phyloP scores from a whole-genome alignment of 2,797 vertebrate species.

The Australoheros facetus region DNA sequence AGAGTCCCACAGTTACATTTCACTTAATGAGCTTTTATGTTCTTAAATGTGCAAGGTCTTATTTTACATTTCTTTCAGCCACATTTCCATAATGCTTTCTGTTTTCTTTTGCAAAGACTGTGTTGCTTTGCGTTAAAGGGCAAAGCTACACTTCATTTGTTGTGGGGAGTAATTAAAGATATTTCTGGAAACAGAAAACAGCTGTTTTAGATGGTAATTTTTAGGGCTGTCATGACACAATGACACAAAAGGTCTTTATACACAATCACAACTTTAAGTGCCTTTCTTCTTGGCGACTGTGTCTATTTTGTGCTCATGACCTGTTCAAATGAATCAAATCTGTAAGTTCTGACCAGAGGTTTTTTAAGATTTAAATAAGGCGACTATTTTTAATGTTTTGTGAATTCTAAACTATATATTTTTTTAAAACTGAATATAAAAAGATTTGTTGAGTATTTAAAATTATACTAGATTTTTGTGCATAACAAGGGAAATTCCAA shows the following conservation, averaged over 20 bases:
- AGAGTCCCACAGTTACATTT: neutral
- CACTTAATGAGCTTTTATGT: neutral
- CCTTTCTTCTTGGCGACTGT: neutral
- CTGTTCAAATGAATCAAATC: neutral
- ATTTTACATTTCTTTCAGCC: neutral
- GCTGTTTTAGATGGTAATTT: neutral
- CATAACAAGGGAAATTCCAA: conserved; percentile 16
- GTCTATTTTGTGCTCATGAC: neutral
- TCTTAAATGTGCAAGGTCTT: neutral
- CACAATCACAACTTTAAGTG: fast-evolving
- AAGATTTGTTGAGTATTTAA: neutral
- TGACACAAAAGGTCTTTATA: neutral
- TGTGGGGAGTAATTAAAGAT: too few relatives aligned
- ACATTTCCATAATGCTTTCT: neutral
- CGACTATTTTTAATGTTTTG: neutral
- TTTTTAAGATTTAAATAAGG: neutral
- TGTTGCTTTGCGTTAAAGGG: neutral
- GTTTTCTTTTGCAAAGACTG: neutral
- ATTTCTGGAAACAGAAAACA: neutral
- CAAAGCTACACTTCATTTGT: neutral
- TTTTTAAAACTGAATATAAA: neutral
- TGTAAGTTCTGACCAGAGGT: neutral
- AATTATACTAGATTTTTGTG: neutral
- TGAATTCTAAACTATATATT: neutral
- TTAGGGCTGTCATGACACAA: neutral